A percentile compares a stretch with the other conserved stretches of the same genome.
phyloP scores from a whole-genome alignment of 2,113 vertebrate genomes.

The Colius striatus region DNA sequence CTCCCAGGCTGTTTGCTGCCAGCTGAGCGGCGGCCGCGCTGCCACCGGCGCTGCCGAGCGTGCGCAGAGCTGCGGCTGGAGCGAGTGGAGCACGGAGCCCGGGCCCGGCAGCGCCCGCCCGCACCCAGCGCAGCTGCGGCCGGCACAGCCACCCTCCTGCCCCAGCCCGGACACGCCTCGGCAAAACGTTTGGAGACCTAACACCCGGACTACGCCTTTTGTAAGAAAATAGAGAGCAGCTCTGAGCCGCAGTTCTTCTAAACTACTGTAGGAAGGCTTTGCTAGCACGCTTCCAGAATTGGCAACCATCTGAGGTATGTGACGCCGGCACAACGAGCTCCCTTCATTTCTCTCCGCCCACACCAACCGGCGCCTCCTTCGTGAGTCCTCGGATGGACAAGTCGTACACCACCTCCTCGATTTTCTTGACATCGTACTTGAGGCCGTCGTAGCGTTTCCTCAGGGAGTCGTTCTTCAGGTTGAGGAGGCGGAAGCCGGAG shows the following conservation, averaged over 20 bases:
- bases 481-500: constrained; percentile 96
- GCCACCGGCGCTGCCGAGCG: too few relatives aligned
- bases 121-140: too few relatives aligned
- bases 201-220: constrained; percentile 60
- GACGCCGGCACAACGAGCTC: not conserved
- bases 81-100: too few relatives aligned
- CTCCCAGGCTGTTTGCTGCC: too few relatives aligned
- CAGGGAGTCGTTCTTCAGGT: constrained; percentile 96
- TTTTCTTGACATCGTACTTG: constrained; percentile 98
- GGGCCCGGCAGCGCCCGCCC: too few relatives aligned
- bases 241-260: constrained; percentile 65
- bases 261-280: constrained; percentile 65
- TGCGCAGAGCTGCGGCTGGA: too few relatives aligned
- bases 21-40: too few relatives aligned
- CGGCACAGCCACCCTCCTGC: not conserved
- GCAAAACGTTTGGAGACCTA: constrained; percentile 54
- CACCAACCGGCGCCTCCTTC: constrained; percentile 79
- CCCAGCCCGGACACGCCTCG: constrained; percentile 6
- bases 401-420: constrained; percentile 98
- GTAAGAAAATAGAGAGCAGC: constrained; percentile 73
- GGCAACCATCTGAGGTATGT: constrained; percentile 65
- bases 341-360: constrained; percentile 79
- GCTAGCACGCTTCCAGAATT: constrained; percentile 36
- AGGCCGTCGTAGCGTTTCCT: constrained; percentile 97
- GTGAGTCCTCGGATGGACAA: constrained; percentile 94